Evolutionary conservation across 1,140 invertebrate species (phyloP).

Genomic region (Phymastichus coffea): DNA sequence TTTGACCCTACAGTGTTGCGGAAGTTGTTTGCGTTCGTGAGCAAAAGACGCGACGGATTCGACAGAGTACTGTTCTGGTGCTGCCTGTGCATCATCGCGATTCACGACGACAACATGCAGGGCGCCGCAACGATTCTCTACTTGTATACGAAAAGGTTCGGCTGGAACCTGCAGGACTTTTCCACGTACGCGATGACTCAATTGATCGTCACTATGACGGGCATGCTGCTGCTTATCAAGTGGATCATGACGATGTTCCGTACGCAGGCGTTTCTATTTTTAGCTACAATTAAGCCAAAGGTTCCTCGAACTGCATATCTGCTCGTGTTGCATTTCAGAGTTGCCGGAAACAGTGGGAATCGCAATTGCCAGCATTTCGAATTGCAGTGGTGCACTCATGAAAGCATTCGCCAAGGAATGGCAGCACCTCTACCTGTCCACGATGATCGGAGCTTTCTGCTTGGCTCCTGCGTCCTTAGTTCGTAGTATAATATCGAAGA

Average conservation of each 20-base stretch:
- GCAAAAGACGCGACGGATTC: conserved; percentile 61
- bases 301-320: no score
- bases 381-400: conserved; percentile 22
- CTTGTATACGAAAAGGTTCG: conserved; percentile 65
- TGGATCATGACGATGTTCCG: neutral
- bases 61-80: conserved; percentile 62
- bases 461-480: conserved; percentile 62
- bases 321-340: no score
- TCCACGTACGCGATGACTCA: conserved; percentile 31
- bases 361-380: conserved; percentile 1
- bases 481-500: conserved; percentile 66
- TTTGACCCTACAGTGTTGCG: conserved; percentile 59
- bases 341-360: conserved; percentile 22
- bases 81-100: conserved; percentile 58
- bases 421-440: conserved; percentile 67
- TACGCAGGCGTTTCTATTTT: no score
- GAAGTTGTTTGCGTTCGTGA: conserved; percentile 51
- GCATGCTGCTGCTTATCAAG: conserved; percentile 19
- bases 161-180: conserved; percentile 66
- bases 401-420: conserved; percentile 57
- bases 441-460: conserved; percentile 56
- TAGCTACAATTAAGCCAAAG: no score
- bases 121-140: conserved; percentile 61
- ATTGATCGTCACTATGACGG: neutral
- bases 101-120: conserved; percentile 60